Base-by-base conservation (phyloP, 53 echinoderm and acorn worm species). In the Echinarachnius parma region DNA sequence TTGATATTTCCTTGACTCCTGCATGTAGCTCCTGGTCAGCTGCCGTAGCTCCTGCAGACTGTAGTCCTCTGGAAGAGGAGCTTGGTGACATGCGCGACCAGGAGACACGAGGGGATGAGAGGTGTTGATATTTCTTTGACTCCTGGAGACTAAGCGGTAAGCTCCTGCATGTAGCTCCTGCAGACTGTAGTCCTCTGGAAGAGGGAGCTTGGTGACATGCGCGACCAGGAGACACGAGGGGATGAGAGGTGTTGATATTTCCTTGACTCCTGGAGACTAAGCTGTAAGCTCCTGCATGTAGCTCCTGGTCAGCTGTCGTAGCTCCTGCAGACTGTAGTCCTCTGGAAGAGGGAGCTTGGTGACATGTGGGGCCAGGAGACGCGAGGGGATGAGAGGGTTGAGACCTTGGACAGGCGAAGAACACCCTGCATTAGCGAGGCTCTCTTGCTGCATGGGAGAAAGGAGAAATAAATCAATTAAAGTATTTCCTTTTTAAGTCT, bases 161-260 rank as follows among this genome's bases (percentile, higher is more conserved):
- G 65, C 74, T 92, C 92, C 15, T 86, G 72, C 75, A 84, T 89
- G 53, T 89, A 89, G 60, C 93, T 93, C 13, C 93, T 60, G 21
- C 86, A 83, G 23, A 93, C n/a, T n/a, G 78, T 90, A 90, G 74
- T 93, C 93, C 31, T 93, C 93, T 3, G 93, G 93, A 62, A 93
- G 92, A 49, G 93, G 93, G 22, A 93, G 66, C 39, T 83, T 90
- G 62, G 86, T 82, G 33, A 93, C 75, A 54, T 93, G 93, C 14
- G 86, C 89, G 7, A 82, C 90, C 32, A 93, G 83, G n/a, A 84
- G 80, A 46, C 76, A 82, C 18, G 86, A 89, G 46, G 85, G 81
- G 21, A 85, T 68, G 46, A 8, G 10, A 15, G 60, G 60, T 11
- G 8, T 20, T 5, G 18, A 19, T 42, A 8, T 14, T 14, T 9